Conservation (phyloP, 1,140 invertebrate genomes). For the Oryctes rhinoceros region DNA sequence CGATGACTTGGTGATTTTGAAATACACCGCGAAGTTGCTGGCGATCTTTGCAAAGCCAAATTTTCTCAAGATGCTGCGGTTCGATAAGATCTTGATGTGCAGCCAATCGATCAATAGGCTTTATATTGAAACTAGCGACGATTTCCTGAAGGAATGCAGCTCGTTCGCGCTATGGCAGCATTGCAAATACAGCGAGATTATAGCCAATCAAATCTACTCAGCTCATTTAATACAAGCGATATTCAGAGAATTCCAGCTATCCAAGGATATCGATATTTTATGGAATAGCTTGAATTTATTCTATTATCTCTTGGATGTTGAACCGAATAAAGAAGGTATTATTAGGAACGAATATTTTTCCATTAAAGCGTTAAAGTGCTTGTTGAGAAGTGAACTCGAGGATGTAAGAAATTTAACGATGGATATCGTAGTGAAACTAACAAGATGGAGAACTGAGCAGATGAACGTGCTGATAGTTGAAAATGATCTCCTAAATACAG, state of each 20-base stretch:
- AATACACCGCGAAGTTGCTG: constrained; percentile 2
- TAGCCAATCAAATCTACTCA: not conserved
- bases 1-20: not conserved
- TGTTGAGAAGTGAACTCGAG: not conserved
- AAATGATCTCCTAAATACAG: not conserved
- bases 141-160: constrained; percentile 10
- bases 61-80: not conserved
- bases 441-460: not conserved
- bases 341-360: not conserved
- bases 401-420: not conserved
- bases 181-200: not conserved
- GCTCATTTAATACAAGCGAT: not conserved
- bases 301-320: not conserved
- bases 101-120: not conserved
- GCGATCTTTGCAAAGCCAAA: not conserved
- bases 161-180: not conserved
- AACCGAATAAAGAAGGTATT: not conserved
- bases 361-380: not conserved
- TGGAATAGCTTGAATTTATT: constrained; percentile 22
- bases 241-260: not conserved
- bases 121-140: not conserved
- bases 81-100: not conserved
- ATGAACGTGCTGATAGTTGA: not conserved
- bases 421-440: constrained; percentile 1
- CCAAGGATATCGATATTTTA: not conserved